A percentile compares a stretch with the other conserved stretches of the same genome.
These are phyloP conservation scores for Mechanitis mazaeus DNA, from an alignment of 2,888 invertebrate species.

Conservation along the genomic window DNA sequence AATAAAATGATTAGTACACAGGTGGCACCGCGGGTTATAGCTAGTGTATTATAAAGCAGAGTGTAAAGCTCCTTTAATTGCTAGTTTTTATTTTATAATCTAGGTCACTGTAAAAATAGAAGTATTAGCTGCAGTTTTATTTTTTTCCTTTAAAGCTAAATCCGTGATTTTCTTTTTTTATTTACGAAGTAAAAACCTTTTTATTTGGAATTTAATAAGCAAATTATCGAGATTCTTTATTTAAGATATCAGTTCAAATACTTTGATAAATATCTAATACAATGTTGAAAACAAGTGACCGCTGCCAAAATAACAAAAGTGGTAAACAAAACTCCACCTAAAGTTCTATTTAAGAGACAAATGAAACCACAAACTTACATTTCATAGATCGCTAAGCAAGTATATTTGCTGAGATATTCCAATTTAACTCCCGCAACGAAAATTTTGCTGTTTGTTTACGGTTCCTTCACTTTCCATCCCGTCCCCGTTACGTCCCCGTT, in stretches of 20 bases:
- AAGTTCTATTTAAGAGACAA: slow-evolving; percentile 10
- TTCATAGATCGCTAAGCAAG: slow-evolving; percentile 32
- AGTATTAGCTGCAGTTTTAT: slow-evolving; percentile 2
- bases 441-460: slow-evolving; percentile 46
- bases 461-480: slow-evolving; percentile 57
- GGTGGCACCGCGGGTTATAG: too few relatives aligned
- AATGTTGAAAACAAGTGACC: slow-evolving; percentile 6
- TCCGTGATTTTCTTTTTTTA: background rate
- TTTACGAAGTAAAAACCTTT: too few relatives aligned
- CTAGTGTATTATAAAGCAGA: too few relatives aligned
- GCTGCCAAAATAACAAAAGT: slow-evolving; percentile 7
- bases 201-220: background rate
- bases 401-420: slow-evolving; percentile 33
- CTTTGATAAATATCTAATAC: background rate
- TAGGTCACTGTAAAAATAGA: slow-evolving; percentile 1
- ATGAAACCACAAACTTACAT: slow-evolving; percentile 20
- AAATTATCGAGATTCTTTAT: background rate
- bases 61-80: too few relatives aligned
- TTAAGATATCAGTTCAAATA: background rate
- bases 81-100: too few relatives aligned
- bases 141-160: background rate
- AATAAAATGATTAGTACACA: too few relatives aligned
- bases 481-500: slow-evolving; percentile 36
- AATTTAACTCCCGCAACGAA: slow-evolving; percentile 40
- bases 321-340: slow-evolving; percentile 8